phyloP scores from a whole-genome alignment of 2,113 vertebrate species.

The Gadus chalcogrammus region DNA sequence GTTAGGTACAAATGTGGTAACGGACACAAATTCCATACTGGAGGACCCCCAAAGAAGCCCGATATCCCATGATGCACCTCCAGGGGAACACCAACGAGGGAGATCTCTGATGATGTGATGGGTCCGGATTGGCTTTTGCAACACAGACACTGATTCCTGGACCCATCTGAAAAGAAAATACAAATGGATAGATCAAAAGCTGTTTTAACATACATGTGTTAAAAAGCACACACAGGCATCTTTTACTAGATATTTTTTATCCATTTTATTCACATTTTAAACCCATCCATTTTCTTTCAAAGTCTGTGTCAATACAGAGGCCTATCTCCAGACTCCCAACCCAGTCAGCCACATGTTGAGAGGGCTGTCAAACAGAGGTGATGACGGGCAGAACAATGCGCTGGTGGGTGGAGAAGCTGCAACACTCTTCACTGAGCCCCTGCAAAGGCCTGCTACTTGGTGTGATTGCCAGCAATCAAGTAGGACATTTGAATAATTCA shows the following conservation, averaged over 20 bases:
- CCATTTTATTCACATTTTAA: too few species aligned
- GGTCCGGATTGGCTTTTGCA: conserved; percentile 23
- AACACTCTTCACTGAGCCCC: conserved; percentile 48
- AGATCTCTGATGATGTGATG: conserved; percentile 22
- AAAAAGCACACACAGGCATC: too few species aligned
- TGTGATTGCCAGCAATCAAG: conserved; percentile 68
- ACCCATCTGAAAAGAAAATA: conserved; percentile 33
- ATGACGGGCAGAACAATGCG: conserved; percentile 41
- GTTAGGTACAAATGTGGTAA: conserved; percentile 36
- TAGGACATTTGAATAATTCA: conserved; percentile 67
- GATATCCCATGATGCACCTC: conserved; percentile 33
- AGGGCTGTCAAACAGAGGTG: conserved; percentile 62
- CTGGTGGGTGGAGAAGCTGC: conserved; percentile 39
- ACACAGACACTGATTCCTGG: conserved; percentile 16
- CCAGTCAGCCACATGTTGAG: conserved; percentile 60
- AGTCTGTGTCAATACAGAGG: conserved; percentile 22
- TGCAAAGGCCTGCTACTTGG: conserved; percentile 32
- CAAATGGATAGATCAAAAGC: conserved; percentile 1
- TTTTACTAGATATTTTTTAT: too few species aligned
- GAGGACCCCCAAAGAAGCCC: conserved; percentile 6
- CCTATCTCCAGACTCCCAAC: conserved; percentile 49
- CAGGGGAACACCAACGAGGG: conserved; percentile 25
- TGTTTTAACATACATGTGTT: too few species aligned
- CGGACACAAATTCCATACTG: conserved; percentile 32
- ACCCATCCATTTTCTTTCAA: too few species aligned